phyloP scores from a whole-genome alignment of 2,113 vertebrate genomes.

The Spheniscus mendiculus region DNA sequence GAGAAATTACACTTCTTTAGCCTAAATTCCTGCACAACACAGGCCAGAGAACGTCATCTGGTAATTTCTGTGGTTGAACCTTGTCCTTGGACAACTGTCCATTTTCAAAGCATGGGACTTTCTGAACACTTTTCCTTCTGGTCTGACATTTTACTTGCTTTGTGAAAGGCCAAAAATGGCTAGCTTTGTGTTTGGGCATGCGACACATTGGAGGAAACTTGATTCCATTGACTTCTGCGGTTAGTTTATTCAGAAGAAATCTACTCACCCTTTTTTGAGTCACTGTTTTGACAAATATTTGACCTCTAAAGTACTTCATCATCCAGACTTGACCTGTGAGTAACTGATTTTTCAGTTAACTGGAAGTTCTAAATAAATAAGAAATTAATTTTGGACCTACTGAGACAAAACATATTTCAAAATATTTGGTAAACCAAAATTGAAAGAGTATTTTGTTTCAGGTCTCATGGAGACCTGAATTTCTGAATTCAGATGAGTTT shows the following conservation, averaged over 20 bases:
- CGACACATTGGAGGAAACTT: background rate
- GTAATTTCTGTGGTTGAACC: slow-evolving; percentile 21
- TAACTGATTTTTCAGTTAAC: background rate
- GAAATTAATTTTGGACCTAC: background rate
- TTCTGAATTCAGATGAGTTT: background rate
- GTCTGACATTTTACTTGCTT: background rate
- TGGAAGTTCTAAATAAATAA: background rate
- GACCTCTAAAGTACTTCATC: slow-evolving; percentile 26
- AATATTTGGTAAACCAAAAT: background rate
- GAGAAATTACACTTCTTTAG: background rate
- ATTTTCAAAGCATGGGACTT: background rate
- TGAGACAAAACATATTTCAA: background rate
- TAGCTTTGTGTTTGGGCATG: background rate
- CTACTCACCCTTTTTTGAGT: background rate
- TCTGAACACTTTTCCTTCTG: slow-evolving; percentile 21
- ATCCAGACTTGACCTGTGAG: background rate
- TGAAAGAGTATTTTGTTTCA: background rate
- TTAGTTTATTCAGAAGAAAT: slow-evolving; percentile 16
- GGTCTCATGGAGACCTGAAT: background rate
- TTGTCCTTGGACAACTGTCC: slow-evolving; percentile 5
- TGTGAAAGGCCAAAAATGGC: background rate
- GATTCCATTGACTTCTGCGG: background rate
- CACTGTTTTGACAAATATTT: slow-evolving; percentile 20
- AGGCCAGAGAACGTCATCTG: slow-evolving; percentile 14
- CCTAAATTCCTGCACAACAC: background rate